These are phyloP conservation scores for Rhincodon typus DNA, from an alignment of 2,797 vertebrate species.

Conservation along the genomic window DNA sequence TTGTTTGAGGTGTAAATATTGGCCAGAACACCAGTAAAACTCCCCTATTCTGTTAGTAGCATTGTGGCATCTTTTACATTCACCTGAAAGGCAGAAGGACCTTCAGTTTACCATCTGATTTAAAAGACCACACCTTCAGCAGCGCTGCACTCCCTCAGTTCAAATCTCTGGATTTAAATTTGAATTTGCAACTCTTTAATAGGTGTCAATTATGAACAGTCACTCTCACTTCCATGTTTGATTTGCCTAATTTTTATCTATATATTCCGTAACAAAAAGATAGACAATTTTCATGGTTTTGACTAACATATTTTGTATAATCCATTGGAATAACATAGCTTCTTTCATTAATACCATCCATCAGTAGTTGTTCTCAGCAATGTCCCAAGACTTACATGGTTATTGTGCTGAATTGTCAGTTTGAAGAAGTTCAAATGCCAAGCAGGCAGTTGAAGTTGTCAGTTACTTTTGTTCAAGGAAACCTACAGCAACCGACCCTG, in stretches of 20 bases:
- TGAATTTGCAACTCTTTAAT: background rate
- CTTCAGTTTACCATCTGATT: background rate
- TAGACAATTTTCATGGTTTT: slow-evolving; percentile 9
- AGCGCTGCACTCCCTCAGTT: background rate
- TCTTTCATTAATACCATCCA: background rate
- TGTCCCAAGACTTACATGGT: background rate
- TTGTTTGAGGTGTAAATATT: background rate
- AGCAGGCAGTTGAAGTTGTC: slow-evolving; percentile 4
- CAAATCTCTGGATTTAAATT: background rate
- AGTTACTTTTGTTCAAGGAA: slow-evolving; percentile 25
- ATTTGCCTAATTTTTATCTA: background rate
- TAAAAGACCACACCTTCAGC: background rate
- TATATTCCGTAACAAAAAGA: background rate
- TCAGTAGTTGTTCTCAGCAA: slow-evolving; percentile 1
- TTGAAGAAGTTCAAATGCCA: slow-evolving; percentile 29
- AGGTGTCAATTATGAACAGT: too few species aligned
- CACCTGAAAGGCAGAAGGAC: background rate
- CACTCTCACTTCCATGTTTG: background rate
- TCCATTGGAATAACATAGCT: background rate
- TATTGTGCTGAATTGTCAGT: slow-evolving; percentile 17
- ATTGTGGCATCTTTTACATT: background rate
- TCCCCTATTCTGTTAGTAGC: background rate
- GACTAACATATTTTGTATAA: background rate
- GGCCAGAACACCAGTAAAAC: background rate
- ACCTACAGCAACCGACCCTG: background rate